phyloP scores from a whole-genome alignment of 2,888 invertebrate species.

The Latrodectus hesperus region DNA sequence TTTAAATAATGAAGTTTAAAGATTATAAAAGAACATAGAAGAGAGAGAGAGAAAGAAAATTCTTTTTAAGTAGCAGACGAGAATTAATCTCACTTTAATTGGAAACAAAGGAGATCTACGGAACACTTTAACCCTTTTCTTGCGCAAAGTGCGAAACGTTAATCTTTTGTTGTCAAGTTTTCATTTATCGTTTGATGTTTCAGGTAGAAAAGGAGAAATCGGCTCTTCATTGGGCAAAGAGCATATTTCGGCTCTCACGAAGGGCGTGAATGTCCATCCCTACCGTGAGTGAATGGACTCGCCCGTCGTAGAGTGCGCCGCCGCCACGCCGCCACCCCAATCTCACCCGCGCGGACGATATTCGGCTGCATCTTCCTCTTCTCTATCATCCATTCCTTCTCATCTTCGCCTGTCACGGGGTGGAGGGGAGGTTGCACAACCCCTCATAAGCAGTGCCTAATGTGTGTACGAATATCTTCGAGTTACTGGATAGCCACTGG shows the following conservation, averaged over 20 bases:
- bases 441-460: background rate
- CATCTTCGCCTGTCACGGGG: background rate
- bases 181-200: background rate
- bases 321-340: constrained; percentile 5
- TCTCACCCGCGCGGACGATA: background rate
- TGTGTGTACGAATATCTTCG: background rate
- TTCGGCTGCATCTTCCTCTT: constrained; percentile 2
- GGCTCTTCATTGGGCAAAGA: constrained; percentile 2
- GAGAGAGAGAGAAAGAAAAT: too few species aligned
- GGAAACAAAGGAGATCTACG: too few species aligned
- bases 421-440: background rate
- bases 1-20: too few species aligned
- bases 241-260: background rate
- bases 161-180: background rate
- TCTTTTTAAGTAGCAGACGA: too few species aligned
- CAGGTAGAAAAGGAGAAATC: background rate
- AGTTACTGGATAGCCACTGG: background rate
- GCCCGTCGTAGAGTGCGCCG: background rate
- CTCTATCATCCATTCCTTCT: background rate
- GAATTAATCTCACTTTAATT: too few species aligned
- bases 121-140: too few species aligned
- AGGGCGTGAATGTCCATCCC: constrained; percentile 3
- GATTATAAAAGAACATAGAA: too few species aligned
- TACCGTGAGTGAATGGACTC: background rate
- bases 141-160: too few species aligned